Base-by-base conservation (phyloP, 2,113 vertebrate genomes). In the human (Homo sapiens) region DNA sequence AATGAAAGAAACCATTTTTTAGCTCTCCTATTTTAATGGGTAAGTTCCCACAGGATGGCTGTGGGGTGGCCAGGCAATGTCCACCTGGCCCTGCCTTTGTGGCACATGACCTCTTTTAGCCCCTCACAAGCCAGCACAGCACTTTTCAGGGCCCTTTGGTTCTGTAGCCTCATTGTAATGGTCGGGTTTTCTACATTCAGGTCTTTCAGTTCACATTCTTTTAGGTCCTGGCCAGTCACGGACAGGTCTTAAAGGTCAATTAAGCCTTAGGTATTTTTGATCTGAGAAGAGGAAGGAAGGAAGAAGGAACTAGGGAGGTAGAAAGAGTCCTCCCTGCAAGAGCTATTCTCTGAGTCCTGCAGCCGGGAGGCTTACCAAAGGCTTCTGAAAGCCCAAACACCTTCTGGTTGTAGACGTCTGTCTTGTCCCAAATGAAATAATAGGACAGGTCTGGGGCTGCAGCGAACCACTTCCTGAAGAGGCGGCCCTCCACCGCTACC, bases 361-460 rank as follows among this genome's bases (percentile, higher is more conserved):
- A 10, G 68, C 68, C 8, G 22, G 8, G 85, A 14, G n/a, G 68
- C 99, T 98, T 97, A 99, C 99, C 99, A 0, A 99, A 99, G 55
- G 99, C 99, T 98, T 99, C 99, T 0, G 99, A 99, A 66, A 99
- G 98, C 35, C 99, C 99, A 0, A 99, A 99, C 94, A 99, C 99
- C 97, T 99, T 99, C 98, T 99, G 99, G 98, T 99, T 99, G 99
- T 99, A 99, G 95, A 99, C 99, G 0, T 99, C 99, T 0, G 99
- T 99, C 98, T 99, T 99, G 98, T 99, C 99, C 99, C 99, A 99
- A 94, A 99, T 98, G 97, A 99, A 99, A 96, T 99, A 99, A 90
- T 99, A 99, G 1, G 99, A 99, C 18, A 99, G 98, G 98, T 99
- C 99, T 0, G 99, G 99, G 1, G 99, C 98, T 0, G 99, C 99